Evolutionary conservation across 92 coral and sea anemone genomes (phyloP).

Genomic region (Diadumene lineata): DNA sequence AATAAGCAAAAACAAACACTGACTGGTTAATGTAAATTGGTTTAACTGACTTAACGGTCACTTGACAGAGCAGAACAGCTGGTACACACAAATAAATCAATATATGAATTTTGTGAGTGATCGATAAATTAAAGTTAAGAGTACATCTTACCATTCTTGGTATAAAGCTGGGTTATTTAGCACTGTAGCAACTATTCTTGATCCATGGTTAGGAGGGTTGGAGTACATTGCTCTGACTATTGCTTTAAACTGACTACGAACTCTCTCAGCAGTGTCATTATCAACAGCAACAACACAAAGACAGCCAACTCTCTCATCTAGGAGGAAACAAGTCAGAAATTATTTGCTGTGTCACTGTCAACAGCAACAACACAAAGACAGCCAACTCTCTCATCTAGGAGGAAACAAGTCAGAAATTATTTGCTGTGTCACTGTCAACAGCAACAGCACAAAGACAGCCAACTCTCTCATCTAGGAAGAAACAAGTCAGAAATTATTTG

Average conservation of each 20-base stretch:
- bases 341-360: neutral
- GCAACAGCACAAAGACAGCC: neutral
- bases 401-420: neutral
- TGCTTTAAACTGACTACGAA: slow-evolving; percentile 89
- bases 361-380: slow-evolving; percentile 59
- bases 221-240: slow-evolving; percentile 95
- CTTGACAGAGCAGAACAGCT: too few relatives aligned
- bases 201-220: slow-evolving; percentile 95
- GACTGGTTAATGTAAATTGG: too few relatives aligned
- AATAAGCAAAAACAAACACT: too few relatives aligned
- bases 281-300: slow-evolving; percentile 76
- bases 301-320: slow-evolving; percentile 86
- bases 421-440: neutral
- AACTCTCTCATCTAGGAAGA: neutral
- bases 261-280: slow-evolving; percentile 65
- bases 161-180: slow-evolving; percentile 67
- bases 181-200: slow-evolving; percentile 86
- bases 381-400: slow-evolving; percentile 84
- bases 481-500: too few relatives aligned
- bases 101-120: too few relatives aligned
- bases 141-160: slow-evolving; percentile 81
- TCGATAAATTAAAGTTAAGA: too few relatives aligned
- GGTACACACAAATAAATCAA: too few relatives aligned
- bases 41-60: too few relatives aligned
- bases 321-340: neutral